A percentile compares a stretch with the other conserved stretches of the same genome.
These are phyloP conservation scores for Epinotia nisella DNA, from an alignment of 2,888 invertebrate species.

Conservation along the genomic window DNA sequence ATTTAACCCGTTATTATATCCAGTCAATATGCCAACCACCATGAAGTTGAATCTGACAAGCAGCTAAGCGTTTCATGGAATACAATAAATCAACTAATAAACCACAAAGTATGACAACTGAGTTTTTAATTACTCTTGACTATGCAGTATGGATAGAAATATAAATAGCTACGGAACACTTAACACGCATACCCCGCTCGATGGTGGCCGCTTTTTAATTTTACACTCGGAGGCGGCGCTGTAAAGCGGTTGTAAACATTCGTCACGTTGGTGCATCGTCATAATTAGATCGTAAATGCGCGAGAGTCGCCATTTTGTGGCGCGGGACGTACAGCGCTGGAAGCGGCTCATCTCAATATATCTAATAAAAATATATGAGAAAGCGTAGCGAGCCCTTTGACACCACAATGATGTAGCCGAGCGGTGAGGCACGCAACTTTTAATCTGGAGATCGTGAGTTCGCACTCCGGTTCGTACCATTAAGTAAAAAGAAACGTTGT, in stretches of 20 bases:
- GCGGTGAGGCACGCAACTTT: no score
- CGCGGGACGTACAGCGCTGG: slow-evolving; percentile 44
- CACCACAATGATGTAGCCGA: no score
- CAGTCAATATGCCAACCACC: no score
- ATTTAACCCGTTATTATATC: no score
- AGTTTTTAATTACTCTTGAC: not conserved
- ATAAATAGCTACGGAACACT: slow-evolving; percentile 9
- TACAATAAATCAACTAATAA: no score
- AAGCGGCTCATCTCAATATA: slow-evolving; percentile 24
- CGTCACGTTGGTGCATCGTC: slow-evolving; percentile 63
- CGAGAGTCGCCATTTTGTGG: slow-evolving; percentile 61
- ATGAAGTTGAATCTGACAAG: no score
- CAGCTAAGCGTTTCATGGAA: no score
- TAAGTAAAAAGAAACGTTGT: no score
- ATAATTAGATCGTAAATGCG: slow-evolving; percentile 69
- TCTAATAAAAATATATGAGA: no score
- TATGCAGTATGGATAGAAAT: not conserved
- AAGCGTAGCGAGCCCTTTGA: no score
- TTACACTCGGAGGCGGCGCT: slow-evolving; percentile 47
- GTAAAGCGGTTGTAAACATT: slow-evolving; percentile 57
- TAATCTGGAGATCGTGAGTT: no score
- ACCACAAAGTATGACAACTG: not conserved
- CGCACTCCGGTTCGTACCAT: no score
- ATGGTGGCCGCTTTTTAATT: slow-evolving; percentile 45
- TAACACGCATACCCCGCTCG: not conserved